phyloP scores from a whole-genome alignment of 1,140 invertebrate genomes.

The Cepaea nemoralis region DNA sequence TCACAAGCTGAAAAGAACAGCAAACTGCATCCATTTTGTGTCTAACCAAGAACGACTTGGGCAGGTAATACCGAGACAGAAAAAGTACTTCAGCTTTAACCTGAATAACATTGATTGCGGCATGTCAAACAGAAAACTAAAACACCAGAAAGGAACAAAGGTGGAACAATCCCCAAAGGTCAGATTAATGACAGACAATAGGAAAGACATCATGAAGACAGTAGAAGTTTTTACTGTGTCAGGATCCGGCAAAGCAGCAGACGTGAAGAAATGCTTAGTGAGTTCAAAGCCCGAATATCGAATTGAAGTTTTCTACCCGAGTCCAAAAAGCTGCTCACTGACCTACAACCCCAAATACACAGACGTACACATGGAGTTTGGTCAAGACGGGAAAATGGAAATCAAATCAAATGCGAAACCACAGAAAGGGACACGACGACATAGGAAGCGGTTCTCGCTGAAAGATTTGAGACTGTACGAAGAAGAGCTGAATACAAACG shows the following conservation, averaged over 20 bases:
- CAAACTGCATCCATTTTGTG: conserved; percentile 47
- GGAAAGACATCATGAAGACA: not conserved
- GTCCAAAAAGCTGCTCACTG: conserved; percentile 39
- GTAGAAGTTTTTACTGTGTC: not conserved
- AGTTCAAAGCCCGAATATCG: conserved; percentile 16
- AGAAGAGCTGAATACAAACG: not conserved
- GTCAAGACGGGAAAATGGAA: conserved; percentile 16
- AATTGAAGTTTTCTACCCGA: conserved; percentile 36
- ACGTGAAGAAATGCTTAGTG: not conserved
- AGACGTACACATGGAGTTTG: conserved; percentile 3
- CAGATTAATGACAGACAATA: not conserved
- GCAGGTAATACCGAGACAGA: conserved; percentile 11
- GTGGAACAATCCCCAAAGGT: not conserved
- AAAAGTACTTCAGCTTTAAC: conserved; percentile 39
- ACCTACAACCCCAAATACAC: conserved; percentile 45
- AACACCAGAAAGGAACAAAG: not conserved
- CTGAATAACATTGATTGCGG: not conserved
- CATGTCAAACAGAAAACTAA: not conserved
- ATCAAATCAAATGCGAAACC: conserved; percentile 15
- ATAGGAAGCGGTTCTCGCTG: not conserved
- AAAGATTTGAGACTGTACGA: not conserved
- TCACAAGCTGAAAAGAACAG: conserved; percentile 48
- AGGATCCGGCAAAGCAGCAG: not conserved
- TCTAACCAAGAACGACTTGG: conserved; percentile 36
- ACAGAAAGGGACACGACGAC: not conserved